Conservation (phyloP, 2,113 vertebrate species). For the Vicugna pacos region DNA sequence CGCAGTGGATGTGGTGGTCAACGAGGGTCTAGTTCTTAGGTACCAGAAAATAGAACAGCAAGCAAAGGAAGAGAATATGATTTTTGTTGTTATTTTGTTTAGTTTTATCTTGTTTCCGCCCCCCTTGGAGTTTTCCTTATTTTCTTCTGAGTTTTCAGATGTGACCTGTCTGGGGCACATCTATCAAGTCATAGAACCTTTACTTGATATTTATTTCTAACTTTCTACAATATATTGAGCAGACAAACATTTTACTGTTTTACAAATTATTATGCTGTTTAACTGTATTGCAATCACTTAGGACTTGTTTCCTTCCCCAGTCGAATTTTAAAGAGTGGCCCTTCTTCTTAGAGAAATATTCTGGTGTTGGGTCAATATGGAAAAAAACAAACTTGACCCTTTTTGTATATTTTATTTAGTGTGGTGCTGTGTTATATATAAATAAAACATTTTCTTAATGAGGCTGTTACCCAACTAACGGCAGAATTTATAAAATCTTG, state of each 20-base stretch:
- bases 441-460: background rate
- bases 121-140: background rate
- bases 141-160: background rate
- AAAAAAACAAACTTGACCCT: background rate
- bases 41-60: background rate
- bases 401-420: background rate
- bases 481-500: background rate
- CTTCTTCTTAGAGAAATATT: background rate
- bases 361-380: background rate
- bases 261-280: background rate
- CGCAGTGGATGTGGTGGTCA: background rate
- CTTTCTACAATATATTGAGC: background rate
- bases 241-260: background rate
- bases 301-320: background rate
- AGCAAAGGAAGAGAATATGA: background rate
- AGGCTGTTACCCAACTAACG: background rate
- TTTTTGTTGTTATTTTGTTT: background rate
- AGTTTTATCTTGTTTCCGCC: background rate
- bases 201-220: background rate
- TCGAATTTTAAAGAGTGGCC: background rate
- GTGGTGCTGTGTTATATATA: background rate
- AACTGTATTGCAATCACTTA: background rate
- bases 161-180: background rate
- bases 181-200: background rate
- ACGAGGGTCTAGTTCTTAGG: background rate